Percentiles rank a stretch among this genome's conserved stretches.
These are phyloP conservation scores for Drosophila prostipennis DNA, from an alignment of 2,888 invertebrate species.

Conservation along the genomic window DNA sequence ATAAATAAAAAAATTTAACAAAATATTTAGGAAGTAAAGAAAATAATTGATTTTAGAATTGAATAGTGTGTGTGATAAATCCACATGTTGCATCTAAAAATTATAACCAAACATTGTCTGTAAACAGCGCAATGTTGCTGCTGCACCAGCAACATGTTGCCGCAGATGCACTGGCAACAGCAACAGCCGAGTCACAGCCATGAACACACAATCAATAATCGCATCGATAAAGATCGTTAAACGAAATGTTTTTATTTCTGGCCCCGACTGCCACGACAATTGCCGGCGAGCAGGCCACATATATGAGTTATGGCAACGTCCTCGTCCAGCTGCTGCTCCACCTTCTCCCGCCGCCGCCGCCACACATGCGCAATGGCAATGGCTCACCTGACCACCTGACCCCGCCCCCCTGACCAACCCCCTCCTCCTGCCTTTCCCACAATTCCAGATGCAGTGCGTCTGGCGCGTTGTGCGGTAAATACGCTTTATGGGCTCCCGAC, in stretches of 20 bases:
- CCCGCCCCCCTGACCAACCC: not conserved
- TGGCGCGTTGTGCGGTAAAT: constrained; percentile 80
- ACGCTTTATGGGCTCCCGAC: constrained; percentile 80
- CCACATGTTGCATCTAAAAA: not conserved
- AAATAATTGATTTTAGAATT: too few species aligned
- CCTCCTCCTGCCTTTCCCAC: constrained; percentile 6
- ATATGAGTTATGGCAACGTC: constrained; percentile 50
- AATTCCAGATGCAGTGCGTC: constrained; percentile 51
- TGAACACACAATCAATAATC: constrained; percentile 83
- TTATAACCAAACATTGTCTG: not conserved
- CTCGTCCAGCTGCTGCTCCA: constrained; percentile 30
- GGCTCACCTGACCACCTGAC: constrained; percentile 56
- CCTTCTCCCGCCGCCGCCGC: constrained; percentile 61
- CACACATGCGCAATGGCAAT: constrained; percentile 70
- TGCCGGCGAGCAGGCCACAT: constrained; percentile 51
- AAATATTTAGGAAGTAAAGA: not conserved
- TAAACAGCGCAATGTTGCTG: constrained; percentile 24
- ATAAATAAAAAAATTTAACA: not conserved
- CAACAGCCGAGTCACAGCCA: constrained; percentile 38
- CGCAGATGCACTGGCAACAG: constrained; percentile 4
- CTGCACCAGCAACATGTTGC: constrained; percentile 64
- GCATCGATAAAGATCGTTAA: constrained; percentile 83
- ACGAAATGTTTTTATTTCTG: constrained; percentile 79
- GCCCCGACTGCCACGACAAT: constrained; percentile 65
- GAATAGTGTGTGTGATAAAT: too few species aligned